Base-by-base conservation (phyloP, 2,888 invertebrate species). In the Lacanobia oleracea region DNA sequence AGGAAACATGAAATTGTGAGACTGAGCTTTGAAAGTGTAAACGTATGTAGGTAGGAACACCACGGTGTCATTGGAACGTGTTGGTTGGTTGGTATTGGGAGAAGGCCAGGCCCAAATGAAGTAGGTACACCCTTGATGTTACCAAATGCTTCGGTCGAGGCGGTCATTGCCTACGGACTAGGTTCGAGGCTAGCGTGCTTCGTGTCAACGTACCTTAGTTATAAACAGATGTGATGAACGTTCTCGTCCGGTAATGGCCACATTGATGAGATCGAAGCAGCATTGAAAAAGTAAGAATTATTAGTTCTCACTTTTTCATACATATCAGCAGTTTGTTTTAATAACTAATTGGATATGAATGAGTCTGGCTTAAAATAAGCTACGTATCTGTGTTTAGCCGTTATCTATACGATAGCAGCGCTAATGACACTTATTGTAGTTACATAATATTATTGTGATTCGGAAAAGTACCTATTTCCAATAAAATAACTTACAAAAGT, bases 321-420 rank as follows among this genome's bases (percentile, higher is more conserved):
- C 57, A 66, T 67, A 78, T 83, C 71, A 82, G 50, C 67, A 71
- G 71, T 82, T 86, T 88, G 86, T 88, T 87, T 87, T 81, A 76
- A 68, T 84, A 86, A 85, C 81, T 85, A 84, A 87, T 84, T 86
- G 80, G 79, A 81, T n/a, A n/a, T 82, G 81, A 86, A 87, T 87
- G 83, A 84, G 81, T 78, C 77, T 80, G 82, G 83, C 72, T 79
- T 63, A 78, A 60, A 86, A 87, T 88, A 88, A 85, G 77, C 80
- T 76, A 79, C 72, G 72, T 77, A 69, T 77, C 59, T 77, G 72
- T 80, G 70, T 81, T 76, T 69, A 81, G 81, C 72, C 70, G 72
- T 76, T 84, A 84, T 86, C 67, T 68, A 43, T 54, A 67, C 14
- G 79, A 82, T 84, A 82, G 79, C 77, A 76, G 69, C 60, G 76